phyloP scores from a whole-genome alignment of 2,797 vertebrate species.

The Macroramphosus scolopax region DNA sequence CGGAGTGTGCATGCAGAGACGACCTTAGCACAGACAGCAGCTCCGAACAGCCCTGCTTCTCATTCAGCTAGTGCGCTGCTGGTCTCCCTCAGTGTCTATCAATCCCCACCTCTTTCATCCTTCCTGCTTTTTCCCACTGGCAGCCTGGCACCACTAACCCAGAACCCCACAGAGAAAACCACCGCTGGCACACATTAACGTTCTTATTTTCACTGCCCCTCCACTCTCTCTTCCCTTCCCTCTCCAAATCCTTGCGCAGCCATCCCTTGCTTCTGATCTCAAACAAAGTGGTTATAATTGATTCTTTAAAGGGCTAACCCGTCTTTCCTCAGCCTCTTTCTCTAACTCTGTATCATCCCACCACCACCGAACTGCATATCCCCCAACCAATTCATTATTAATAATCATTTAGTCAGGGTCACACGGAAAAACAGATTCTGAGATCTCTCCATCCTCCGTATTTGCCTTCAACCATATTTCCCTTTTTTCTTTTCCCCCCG shows the following conservation, averaged over 20 bases:
- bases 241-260: conserved; percentile 39
- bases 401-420: conserved; percentile 44
- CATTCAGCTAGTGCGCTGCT: conserved; percentile 43
- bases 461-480: conserved; percentile 18
- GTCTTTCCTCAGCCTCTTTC: conserved; percentile 15
- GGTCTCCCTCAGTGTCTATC: conserved; percentile 34
- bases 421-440: conserved; percentile 50
- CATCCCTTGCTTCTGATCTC: conserved; percentile 61
- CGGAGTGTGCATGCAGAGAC: conserved; percentile 19
- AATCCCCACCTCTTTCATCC: conserved; percentile 36
- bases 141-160: conserved; percentile 25
- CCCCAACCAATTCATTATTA: conserved; percentile 36
- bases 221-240: conserved; percentile 26
- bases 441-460: conserved; percentile 34
- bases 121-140: conserved; percentile 32
- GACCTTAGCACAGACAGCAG: conserved; percentile 13
- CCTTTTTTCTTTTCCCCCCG: conserved; percentile 2
- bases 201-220: conserved; percentile 39
- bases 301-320: conserved; percentile 69
- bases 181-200: conserved; percentile 24
- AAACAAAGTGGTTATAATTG: conserved; percentile 69
- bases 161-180: conserved; percentile 35
- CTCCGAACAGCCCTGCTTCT: conserved; percentile 46
- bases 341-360: conserved; percentile 1
- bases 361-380: not conserved